Evolutionary conservation across 2,113 vertebrate species (phyloP).

Genomic region (Fulmarus glacialis): DNA sequence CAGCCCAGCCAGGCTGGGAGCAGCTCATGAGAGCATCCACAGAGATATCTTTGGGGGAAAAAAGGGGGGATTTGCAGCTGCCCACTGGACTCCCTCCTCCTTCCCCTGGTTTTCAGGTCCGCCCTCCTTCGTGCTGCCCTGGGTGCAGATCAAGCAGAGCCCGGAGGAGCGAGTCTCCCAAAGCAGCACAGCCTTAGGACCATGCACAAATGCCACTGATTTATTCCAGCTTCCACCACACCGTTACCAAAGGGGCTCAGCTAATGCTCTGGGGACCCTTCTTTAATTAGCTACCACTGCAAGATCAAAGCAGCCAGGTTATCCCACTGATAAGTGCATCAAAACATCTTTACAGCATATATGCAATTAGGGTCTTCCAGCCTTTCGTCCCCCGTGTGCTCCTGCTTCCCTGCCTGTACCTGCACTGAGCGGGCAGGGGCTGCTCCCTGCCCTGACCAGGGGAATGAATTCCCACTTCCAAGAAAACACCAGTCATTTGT

Average conservation of each 20-base stretch:
- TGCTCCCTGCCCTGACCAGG: neutral
- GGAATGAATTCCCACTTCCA: neutral
- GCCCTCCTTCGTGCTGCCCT: neutral
- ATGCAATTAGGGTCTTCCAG: neutral
- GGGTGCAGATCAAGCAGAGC: neutral
- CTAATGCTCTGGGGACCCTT: neutral
- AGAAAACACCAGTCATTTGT: neutral
- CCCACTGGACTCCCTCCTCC: neutral
- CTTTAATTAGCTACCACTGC: neutral
- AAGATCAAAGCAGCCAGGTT: neutral
- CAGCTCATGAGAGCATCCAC: neutral
- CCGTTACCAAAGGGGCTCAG: neutral
- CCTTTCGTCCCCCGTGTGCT: fast-evolving
- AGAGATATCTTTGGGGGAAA: neutral
- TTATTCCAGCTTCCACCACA: neutral
- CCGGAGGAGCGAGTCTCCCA: fast-evolving
- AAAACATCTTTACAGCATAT: neutral
- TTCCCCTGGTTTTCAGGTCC: neutral
- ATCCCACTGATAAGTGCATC: neutral
- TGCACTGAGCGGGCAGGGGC: neutral
- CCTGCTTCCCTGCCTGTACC: neutral
- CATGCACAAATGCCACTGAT: neutral
- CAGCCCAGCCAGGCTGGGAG: neutral
- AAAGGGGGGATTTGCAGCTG: neutral
- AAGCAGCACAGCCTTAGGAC: neutral